A percentile compares a stretch with the other conserved stretches of the same genome.
Evolutionary conservation across 2,113 vertebrate species (phyloP).

Genomic region (Phasianus colchicus): DNA sequence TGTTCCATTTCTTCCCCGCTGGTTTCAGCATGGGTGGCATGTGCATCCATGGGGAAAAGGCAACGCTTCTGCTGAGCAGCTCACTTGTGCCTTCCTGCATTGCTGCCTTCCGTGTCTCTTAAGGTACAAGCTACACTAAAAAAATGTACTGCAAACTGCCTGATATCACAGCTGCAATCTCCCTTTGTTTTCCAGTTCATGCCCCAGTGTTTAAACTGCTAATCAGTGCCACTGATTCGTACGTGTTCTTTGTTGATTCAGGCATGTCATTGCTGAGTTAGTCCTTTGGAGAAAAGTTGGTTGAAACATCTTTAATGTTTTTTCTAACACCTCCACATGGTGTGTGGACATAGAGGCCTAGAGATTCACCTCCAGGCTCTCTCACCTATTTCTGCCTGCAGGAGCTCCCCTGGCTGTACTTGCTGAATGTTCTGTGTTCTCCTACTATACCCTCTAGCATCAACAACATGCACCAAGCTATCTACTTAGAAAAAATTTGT

Average conservation of each 20-base stretch:
- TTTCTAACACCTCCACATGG: not conserved
- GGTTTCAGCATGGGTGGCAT: not conserved
- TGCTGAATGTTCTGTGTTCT: not conserved
- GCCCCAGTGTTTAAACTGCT: not conserved
- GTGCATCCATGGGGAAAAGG: not conserved
- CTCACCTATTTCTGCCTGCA: not conserved
- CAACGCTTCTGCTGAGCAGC: not conserved
- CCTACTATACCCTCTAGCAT: not conserved
- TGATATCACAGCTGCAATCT: not conserved
- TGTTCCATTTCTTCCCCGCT: not conserved
- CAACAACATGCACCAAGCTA: not conserved
- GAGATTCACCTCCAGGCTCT: not conserved
- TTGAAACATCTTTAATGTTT: not conserved
- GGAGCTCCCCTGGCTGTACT: not conserved
- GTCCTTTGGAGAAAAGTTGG: not conserved
- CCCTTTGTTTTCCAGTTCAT: not conserved
- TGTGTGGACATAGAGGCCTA: not conserved
- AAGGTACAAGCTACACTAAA: not conserved
- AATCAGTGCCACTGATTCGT: not conserved
- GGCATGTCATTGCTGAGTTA: not conserved
- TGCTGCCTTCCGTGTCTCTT: not conserved
- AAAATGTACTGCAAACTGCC: not conserved
- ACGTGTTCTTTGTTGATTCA: not conserved
- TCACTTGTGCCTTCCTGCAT: not conserved
- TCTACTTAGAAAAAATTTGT: not conserved